phyloP scores from a whole-genome alignment of 2,113 vertebrate species.

The Delphinus delphis region DNA sequence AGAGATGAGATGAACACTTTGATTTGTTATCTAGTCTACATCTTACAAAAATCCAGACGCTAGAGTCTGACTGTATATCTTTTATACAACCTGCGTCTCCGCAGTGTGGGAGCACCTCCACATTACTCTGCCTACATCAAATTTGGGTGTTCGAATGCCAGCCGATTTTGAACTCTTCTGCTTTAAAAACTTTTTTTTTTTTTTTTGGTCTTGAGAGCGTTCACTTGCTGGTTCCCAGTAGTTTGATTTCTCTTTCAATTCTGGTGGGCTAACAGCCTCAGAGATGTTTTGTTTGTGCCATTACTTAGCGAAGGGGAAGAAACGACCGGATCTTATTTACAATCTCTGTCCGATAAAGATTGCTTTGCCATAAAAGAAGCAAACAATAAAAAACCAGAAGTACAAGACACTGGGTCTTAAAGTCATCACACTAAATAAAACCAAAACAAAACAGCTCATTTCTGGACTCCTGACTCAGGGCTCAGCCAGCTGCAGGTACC shows the following conservation, averaged over 20 bases:
- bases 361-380: background rate
- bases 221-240: background rate
- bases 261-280: background rate
- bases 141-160: background rate
- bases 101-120: rapidly evolving
- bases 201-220: background rate
- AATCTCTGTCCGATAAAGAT: background rate
- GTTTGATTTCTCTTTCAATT: background rate
- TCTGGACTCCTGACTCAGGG: background rate
- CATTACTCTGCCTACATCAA: background rate
- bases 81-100: background rate
- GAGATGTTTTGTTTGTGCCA: background rate
- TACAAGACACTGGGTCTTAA: too few species aligned
- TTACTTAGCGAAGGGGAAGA: background rate
- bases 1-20: background rate
- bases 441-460: background rate
- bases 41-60: background rate
- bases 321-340: background rate
- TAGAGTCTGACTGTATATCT: background rate
- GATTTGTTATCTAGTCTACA: background rate
- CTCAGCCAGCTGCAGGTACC: background rate
- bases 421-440: background rate
- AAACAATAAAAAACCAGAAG: background rate
- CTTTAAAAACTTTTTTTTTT: background rate
- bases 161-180: background rate